phyloP scores from a whole-genome alignment of 2,113 vertebrate species.

The Tyrannus savana region DNA sequence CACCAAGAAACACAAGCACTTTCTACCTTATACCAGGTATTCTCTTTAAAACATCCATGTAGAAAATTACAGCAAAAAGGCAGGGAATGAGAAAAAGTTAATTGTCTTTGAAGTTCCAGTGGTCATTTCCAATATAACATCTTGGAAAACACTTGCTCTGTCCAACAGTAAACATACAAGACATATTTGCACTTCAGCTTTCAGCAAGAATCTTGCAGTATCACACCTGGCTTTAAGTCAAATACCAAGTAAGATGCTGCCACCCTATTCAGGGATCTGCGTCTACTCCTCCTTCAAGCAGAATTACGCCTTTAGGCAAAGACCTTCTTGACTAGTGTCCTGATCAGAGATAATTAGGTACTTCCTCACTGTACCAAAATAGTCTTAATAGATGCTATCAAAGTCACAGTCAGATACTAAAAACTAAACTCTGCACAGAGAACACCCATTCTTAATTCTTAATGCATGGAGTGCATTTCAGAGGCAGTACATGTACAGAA shows the following conservation, averaged over 20 bases:
- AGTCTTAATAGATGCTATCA: neutral
- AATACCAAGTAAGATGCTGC: neutral
- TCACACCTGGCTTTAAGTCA: neutral
- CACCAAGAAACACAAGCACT: neutral
- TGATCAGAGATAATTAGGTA: neutral
- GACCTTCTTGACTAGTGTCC: neutral
- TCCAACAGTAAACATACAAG: neutral
- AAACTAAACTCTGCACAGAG: neutral
- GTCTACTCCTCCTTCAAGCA: neutral
- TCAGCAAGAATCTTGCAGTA: neutral
- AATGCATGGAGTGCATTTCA: neutral
- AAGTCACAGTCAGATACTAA: neutral
- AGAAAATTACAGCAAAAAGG: neutral
- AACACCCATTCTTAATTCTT: neutral
- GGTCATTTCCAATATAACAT: neutral
- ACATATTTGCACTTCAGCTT: neutral
- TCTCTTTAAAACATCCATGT: neutral
- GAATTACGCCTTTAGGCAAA: neutral
- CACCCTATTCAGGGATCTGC: fast-evolving
- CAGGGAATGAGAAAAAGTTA: neutral
- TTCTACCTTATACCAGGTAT: neutral
- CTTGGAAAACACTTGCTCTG: neutral
- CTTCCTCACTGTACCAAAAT: neutral
- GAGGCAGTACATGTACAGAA: neutral
- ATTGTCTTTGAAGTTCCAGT: neutral